A percentile compares a stretch with the other conserved stretches of the same genome.
These are phyloP conservation scores for Drosophila meridionalis DNA, from an alignment of 2,888 invertebrate genomes.

Conservation along the genomic window DNA sequence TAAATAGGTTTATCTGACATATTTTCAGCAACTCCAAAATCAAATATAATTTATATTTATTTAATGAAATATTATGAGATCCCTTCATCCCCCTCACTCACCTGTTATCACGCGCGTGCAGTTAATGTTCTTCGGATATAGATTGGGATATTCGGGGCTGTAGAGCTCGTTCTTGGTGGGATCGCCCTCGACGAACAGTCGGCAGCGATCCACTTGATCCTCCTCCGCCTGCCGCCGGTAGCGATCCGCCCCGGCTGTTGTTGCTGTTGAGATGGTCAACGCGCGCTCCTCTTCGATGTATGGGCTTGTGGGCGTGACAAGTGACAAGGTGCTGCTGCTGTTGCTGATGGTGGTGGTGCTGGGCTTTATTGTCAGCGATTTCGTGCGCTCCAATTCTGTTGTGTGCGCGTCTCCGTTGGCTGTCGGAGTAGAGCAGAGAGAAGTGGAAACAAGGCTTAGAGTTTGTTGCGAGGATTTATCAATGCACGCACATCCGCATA, in stretches of 20 bases:
- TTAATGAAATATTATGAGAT: background rate
- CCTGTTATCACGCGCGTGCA: constrained; percentile 89
- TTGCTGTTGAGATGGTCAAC: constrained; percentile 35
- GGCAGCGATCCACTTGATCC: constrained; percentile 85
- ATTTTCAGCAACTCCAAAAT: background rate
- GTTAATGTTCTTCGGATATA: constrained; percentile 89
- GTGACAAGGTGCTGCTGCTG: constrained; percentile 16
- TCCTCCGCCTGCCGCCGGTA: constrained; percentile 70
- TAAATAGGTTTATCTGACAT: too few species aligned
- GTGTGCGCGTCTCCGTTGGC: background rate
- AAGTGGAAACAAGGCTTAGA: constrained; percentile 12
- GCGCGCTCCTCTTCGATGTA: background rate
- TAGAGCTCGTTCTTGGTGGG: constrained; percentile 88
- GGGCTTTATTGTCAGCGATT: constrained; percentile 14
- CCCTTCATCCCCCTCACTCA: constrained; percentile 83
- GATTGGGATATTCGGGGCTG: constrained; percentile 89
- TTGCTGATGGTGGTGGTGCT: background rate
- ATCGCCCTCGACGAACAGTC: constrained; percentile 87
- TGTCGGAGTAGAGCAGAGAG: background rate
- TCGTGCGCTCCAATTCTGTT: constrained; percentile 8
- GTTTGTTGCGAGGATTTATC: constrained; percentile 8
- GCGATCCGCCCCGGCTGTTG: constrained; percentile 41
- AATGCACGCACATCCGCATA: constrained; percentile 21
- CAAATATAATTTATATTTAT: background rate
- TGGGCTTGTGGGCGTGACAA: constrained; percentile 18